These are phyloP conservation scores for Hystrix cristata DNA, from an alignment of 2,113 vertebrate genomes.

Conservation along the genomic window DNA sequence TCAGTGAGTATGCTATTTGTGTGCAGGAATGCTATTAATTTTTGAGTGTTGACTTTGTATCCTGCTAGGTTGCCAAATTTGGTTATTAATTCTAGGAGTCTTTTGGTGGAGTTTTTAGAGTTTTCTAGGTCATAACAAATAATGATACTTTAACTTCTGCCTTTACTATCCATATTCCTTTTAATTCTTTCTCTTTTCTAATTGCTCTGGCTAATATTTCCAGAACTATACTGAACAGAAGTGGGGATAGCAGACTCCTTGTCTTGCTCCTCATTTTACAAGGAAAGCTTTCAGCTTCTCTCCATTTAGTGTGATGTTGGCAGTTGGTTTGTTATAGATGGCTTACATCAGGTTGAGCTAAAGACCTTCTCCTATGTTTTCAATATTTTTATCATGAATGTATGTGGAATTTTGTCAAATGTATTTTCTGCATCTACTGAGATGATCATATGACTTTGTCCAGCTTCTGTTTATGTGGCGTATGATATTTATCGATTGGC, in stretches of 20 bases:
- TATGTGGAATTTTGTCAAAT: neutral
- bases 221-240: neutral
- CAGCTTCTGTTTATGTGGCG: neutral
- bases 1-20: neutral
- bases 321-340: neutral
- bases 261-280: neutral
- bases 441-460: neutral
- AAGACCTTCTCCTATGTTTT: neutral
- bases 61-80: neutral
- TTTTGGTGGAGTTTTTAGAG: neutral
- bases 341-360: neutral
- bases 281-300: neutral
- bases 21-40: neutral
- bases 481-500: neutral
- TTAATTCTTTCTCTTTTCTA: neutral
- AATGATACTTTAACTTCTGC: neutral
- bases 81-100: neutral
- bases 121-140: neutral
- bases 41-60: neutral
- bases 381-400: neutral
- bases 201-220: neutral
- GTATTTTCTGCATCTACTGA: neutral
- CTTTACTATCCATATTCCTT: neutral
- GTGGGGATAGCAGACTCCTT: neutral
- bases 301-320: neutral